Base-by-base conservation (phyloP, 2,113 vertebrate species). In the Phyllostomus hastatus region DNA sequence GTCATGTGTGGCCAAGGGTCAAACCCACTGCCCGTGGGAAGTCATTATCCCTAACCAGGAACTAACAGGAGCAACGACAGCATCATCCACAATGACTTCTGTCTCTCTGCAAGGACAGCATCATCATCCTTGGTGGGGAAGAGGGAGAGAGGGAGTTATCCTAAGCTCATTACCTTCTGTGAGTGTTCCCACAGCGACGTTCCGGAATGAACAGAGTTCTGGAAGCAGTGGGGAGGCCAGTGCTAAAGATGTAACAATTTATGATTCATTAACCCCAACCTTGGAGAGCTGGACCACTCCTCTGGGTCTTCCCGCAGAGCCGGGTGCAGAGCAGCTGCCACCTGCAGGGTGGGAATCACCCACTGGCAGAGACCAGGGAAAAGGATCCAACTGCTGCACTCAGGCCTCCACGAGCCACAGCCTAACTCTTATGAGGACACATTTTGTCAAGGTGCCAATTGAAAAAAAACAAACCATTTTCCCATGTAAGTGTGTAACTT, bases 221-320 rank as follows among this genome's bases (percentile, higher is more conserved):
- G n/a, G 76, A 90, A 83, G 64, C 26, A 1, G 2, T 0, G 6
- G 22, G 54, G 26, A 89, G 22, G 61, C 12, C 57, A 78, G 4
- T 16, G 75, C 69, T 38, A 64, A 94, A 94, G 82, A 90, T 4
- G 28, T 46, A 72, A 70, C 24, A 20, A 50, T 54, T 48, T 57
- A 69, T 7, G 64, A 52, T 7, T 90, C 43, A 41, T 81, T 80
- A 66, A 78, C 57, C 17, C n/a, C 86, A 89, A 57, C 69, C 19
- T 41, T 16, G n/a, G n/a, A 84, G 50, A 70, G 69, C 50, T 15
- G 19, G 72, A 14, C 22, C 7, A 1, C 31, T 69, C 26, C 15
- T 41, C 72, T 1, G 14, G 76, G 57, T 83, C 54, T 73, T n/a
- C 31, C 33, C 38, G 12, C 17, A 31, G 35, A 67, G 46, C 67